Evolutionary conservation across 2,113 vertebrate species (phyloP).

Genomic region (Callionymus lyra): DNA sequence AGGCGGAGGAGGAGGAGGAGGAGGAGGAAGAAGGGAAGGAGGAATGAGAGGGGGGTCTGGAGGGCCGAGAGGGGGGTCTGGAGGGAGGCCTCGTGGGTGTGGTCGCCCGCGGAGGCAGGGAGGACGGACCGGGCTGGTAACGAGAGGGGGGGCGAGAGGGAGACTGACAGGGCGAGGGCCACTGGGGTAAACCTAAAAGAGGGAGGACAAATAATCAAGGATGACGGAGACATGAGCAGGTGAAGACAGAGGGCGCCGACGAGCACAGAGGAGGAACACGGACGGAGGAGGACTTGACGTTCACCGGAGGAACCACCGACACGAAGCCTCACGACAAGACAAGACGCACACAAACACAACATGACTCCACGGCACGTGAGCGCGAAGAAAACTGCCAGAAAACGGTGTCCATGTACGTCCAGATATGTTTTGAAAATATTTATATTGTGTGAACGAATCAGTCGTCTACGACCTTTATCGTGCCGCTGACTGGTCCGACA

Average conservation of each 20-base stretch:
- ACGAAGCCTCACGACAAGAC: too few species aligned
- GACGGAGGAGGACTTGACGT: conserved; percentile 16
- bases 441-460: too few species aligned
- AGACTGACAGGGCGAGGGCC: conserved; percentile 98
- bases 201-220: conserved; percentile 55
- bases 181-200: conserved; percentile 88
- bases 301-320: too few species aligned
- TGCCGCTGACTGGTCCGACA: too few species aligned
- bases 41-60: conserved; percentile 96
- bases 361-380: too few species aligned
- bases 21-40: conserved; percentile 88
- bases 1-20: conserved; percentile 74
- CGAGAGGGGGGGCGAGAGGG: conserved; percentile 97
- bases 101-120: conserved; percentile 95
- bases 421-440: too few species aligned
- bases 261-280: conserved; percentile 55
- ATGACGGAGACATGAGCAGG: conserved; percentile 27
- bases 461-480: too few species aligned
- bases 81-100: conserved; percentile 96
- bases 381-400: too few species aligned
- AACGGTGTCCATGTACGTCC: too few species aligned
- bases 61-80: conserved; percentile 98
- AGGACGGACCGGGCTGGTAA: conserved; percentile 97
- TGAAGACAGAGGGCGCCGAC: conserved; percentile 37
- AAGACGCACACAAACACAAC: too few species aligned